A percentile compares a stretch with the other conserved stretches of the same genome.
Conservation (phyloP, 2,888 invertebrate genomes). For the Cephus spinipes region DNA sequence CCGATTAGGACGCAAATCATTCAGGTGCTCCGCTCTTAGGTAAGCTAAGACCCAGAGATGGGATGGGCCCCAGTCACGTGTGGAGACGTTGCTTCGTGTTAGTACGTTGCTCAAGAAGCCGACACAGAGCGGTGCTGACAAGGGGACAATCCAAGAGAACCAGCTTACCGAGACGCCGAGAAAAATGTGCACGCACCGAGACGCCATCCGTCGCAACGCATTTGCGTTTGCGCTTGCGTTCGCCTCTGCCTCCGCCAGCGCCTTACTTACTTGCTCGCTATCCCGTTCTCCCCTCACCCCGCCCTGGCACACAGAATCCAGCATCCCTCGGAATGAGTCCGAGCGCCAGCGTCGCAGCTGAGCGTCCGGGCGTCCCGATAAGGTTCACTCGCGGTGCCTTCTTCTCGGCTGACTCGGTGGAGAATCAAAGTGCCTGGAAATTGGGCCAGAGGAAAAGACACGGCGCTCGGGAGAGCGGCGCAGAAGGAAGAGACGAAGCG, state of each 20-base stretch:
- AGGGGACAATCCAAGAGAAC: constrained; percentile 51
- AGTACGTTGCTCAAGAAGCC: constrained; percentile 35
- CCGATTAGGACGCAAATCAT: constrained; percentile 60
- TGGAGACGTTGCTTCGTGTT: constrained; percentile 57
- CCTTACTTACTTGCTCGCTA: neutral
- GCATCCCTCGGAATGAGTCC: neutral
- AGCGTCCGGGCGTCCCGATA: neutral
- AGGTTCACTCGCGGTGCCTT: too few relatives aligned
- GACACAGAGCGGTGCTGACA: constrained; percentile 50
- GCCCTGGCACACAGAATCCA: too few relatives aligned
- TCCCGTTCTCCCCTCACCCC: neutral
- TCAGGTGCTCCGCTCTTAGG: constrained; percentile 28
- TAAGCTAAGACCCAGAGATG: constrained; percentile 31
- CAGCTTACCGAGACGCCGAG: constrained; percentile 43
- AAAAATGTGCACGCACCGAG: constrained; percentile 34
- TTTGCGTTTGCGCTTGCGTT: constrained; percentile 44
- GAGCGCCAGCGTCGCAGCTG: constrained; percentile 1
- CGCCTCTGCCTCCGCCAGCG: constrained; percentile 24
- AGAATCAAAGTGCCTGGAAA: constrained; percentile 10
- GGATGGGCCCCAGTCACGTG: constrained; percentile 64
- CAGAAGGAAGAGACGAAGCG: constrained; percentile 4
- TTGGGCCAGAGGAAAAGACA: constrained; percentile 12
- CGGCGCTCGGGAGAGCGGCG: constrained; percentile 12
- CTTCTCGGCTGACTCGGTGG: too few relatives aligned
- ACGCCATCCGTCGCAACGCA: constrained; percentile 55